Base-by-base conservation (phyloP, 2,888 invertebrate species). In the Diploptera punctata region DNA sequence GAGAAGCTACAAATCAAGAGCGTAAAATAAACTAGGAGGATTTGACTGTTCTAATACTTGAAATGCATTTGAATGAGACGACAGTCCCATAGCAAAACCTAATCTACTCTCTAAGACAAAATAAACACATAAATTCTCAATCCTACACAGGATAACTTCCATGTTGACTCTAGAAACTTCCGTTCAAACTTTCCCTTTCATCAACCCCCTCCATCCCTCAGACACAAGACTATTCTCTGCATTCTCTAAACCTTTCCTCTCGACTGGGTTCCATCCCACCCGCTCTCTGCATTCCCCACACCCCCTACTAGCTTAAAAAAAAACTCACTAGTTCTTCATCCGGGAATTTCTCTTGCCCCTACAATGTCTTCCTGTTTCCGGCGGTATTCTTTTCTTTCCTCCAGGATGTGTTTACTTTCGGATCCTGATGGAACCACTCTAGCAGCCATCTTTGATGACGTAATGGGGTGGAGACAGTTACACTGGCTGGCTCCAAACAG, bases 361-460 rank as follows among this genome's bases (percentile, higher is more conserved):
- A 52, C 21, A 24, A 52, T 13, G 52, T 13, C 52, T 52, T 52
- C 52, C 52, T 4, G 52, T 52, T 52, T 52, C 52, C 52, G 52
- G 52, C 24, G 19, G 21, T 24, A 13, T 52, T 52, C 52, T 52
- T 52, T 52, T 52, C 52, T 52, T 52, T 52, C 24, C 10, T 19
- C n/a, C 49, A 49, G 21, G 49, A 49, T 49, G 21, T 49, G 49
- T 49, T 49, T 49, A 19, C 49, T 49, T 49, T 49, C 21, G 49
- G 49, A 9, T 49, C 4, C 49, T 49, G 49, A 49, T 19, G 49
- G 49, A 49, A 21, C 49, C 49, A 49, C 49, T 49, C 49, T 21
- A 49, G 49, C 49, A 19, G 18, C 49, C 49, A 49, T 49, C 49
- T 49, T 49, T 49, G 49, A 52, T 52, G 52, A 52, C 52, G 52